These are phyloP conservation scores for Phoxinus dragarum DNA, from an alignment of 2,797 vertebrate species.

Conservation along the genomic window DNA sequence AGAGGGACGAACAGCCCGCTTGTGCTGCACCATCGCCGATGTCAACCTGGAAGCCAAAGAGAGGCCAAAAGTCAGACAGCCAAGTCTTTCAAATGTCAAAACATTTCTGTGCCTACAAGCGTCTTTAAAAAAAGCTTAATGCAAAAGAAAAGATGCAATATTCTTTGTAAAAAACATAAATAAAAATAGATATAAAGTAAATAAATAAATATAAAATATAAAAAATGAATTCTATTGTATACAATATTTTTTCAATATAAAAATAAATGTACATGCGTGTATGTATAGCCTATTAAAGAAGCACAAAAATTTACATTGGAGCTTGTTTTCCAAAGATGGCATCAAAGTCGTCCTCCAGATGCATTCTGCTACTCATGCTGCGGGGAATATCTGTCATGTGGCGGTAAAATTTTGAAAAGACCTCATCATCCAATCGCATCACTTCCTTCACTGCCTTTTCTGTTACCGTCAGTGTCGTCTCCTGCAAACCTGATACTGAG, in stretches of 20 bases:
- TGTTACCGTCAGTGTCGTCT: conserved; percentile 91
- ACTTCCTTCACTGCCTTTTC: conserved; percentile 96
- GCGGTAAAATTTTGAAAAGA: conserved; percentile 95
- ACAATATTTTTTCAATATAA: no score
- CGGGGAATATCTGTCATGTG: conserved; percentile 79
- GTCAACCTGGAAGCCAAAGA: conserved; percentile 78
- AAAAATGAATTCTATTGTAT: background rate
- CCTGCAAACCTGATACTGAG: conserved; percentile 88
- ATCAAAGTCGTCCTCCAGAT: conserved; percentile 92
- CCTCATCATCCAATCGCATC: conserved; percentile 95
- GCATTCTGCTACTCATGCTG: conserved; percentile 75
- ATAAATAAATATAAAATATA: background rate
- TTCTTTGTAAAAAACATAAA: background rate
- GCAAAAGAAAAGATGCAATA: background rate
- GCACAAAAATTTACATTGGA: conserved; percentile 83
- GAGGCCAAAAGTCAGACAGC: background rate
- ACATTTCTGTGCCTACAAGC: background rate
- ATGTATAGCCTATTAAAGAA: background rate
- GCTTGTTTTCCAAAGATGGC: conserved; percentile 90
- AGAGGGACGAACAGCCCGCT: conserved; percentile 88
- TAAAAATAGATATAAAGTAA: background rate
- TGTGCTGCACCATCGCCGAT: conserved; percentile 93
- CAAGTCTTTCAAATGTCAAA: background rate
- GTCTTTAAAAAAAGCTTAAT: background rate
- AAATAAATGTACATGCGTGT: background rate